These are phyloP conservation scores for Lampris megalopsis DNA, from an alignment of 2,113 vertebrate species.

Conservation along the genomic window DNA sequence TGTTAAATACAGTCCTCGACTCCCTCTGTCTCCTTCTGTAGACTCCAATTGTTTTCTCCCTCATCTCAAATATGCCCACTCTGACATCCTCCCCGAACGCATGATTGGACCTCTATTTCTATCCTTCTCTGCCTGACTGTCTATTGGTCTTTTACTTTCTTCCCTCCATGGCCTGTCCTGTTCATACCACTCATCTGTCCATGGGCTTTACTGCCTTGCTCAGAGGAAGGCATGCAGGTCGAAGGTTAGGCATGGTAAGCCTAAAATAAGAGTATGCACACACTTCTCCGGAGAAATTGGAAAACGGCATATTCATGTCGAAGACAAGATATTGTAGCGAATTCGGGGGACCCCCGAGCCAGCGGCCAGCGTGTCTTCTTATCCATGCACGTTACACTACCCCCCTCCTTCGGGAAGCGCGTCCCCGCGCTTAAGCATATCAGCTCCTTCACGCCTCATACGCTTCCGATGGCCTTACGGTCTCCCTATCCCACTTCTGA, in stretches of 20 bases:
- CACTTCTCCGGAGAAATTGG: too few species aligned
- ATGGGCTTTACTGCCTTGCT: neutral
- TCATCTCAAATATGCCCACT: constrained; percentile 38
- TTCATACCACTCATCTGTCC: neutral
- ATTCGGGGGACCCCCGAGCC: too few species aligned
- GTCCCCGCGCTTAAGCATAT: too few species aligned
- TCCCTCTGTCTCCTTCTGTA: constrained; percentile 3
- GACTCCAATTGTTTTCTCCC: constrained; percentile 5
- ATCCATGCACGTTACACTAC: too few species aligned
- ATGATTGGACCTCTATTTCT: constrained; percentile 25
- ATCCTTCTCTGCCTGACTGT: neutral
- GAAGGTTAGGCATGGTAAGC: neutral
- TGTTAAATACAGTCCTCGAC: constrained; percentile 27
- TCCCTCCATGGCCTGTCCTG: neutral
- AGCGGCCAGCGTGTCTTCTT: too few species aligned
- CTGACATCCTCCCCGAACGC: constrained; percentile 43
- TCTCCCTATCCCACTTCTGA: too few species aligned
- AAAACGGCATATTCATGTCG: too few species aligned
- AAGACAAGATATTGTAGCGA: too few species aligned
- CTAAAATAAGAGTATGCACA: constrained; percentile 14
- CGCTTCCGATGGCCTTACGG: too few species aligned
- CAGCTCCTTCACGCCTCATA: too few species aligned
- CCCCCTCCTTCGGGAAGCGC: too few species aligned
- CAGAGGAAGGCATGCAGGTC: neutral
- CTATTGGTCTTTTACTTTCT: neutral